Conservation (phyloP, 2,888 invertebrate genomes). For the Dastarcus helophoroides region DNA sequence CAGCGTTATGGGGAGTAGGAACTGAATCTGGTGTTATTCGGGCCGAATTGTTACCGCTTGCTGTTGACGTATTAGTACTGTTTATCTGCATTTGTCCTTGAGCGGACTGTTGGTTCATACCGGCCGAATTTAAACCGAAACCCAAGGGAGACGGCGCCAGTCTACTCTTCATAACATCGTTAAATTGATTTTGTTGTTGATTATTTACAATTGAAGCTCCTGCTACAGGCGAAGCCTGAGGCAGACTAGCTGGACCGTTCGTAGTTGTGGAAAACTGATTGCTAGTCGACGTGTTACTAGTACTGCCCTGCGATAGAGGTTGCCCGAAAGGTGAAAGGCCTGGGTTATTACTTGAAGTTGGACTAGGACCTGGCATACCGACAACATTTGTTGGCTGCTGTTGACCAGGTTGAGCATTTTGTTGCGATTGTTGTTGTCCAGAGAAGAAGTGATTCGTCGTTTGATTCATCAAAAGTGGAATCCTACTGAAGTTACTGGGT, state of each 20-base stretch:
- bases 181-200: slow-evolving; percentile 42
- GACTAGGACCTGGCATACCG: slow-evolving; percentile 68
- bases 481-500: slow-evolving; percentile 38
- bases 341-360: slow-evolving; percentile 46
- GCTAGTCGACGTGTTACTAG: slow-evolving; percentile 15
- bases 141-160: slow-evolving; percentile 37
- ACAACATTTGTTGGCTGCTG: slow-evolving; percentile 51
- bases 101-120: slow-evolving; percentile 24
- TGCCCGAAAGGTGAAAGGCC: slow-evolving; percentile 54
- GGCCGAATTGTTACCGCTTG: slow-evolving; percentile 29
- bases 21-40: slow-evolving; percentile 33
- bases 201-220: no score
- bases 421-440: slow-evolving; percentile 29
- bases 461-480: slow-evolving; percentile 24
- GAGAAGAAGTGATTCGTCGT: slow-evolving; percentile 23
- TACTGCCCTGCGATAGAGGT: slow-evolving; percentile 37
- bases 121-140: slow-evolving; percentile 23
- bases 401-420: slow-evolving; percentile 33
- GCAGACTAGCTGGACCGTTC: slow-evolving; percentile 36
- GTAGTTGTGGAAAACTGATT: slow-evolving; percentile 34
- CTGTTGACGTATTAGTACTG: slow-evolving; percentile 31
- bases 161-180: slow-evolving; percentile 47
- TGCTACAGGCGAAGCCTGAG: slow-evolving; percentile 35
- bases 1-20: slow-evolving; percentile 45
- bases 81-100: slow-evolving; percentile 34